Conservation (phyloP, 2,797 vertebrate genomes). For the Decapterus maruadsi region DNA sequence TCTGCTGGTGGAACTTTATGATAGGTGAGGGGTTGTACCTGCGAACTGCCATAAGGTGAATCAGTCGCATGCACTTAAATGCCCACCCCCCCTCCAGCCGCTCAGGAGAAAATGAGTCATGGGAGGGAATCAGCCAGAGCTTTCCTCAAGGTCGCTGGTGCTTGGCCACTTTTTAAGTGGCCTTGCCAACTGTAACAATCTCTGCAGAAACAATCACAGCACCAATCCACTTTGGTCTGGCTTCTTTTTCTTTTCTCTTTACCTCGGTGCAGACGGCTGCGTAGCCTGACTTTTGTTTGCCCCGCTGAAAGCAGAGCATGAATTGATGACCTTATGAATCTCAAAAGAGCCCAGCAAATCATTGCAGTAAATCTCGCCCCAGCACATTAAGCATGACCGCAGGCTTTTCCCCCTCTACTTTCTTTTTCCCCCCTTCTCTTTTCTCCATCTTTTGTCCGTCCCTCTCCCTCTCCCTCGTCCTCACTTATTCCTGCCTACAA, state of each 20-base stretch:
- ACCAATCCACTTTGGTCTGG: constrained; percentile 76
- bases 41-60: constrained; percentile 66
- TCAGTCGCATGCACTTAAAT: constrained; percentile 63
- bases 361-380: constrained; percentile 73
- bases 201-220: constrained; percentile 74
- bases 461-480: constrained; percentile 16
- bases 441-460: constrained; percentile 48
- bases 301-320: constrained; percentile 65
- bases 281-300: constrained; percentile 66
- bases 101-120: constrained; percentile 62
- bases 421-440: constrained; percentile 19
- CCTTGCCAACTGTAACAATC: constrained; percentile 77
- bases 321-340: constrained; percentile 82
- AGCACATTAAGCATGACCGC: constrained; percentile 72
- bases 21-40: constrained; percentile 25
- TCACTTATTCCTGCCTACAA: constrained; percentile 24
- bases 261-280: constrained; percentile 48
- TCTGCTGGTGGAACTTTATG: constrained; percentile 45
- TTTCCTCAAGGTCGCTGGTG: constrained; percentile 75
- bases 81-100: constrained; percentile 44
- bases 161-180: constrained; percentile 65
- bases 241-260: constrained; percentile 51
- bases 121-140: constrained; percentile 55
- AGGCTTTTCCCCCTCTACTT: constrained; percentile 45
- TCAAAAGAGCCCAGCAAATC: constrained; percentile 74